A percentile compares a stretch with the other conserved stretches of the same genome.
Evolutionary conservation across 2,888 invertebrate genomes (phyloP).

Genomic region (Sphaeridia pumilis): DNA sequence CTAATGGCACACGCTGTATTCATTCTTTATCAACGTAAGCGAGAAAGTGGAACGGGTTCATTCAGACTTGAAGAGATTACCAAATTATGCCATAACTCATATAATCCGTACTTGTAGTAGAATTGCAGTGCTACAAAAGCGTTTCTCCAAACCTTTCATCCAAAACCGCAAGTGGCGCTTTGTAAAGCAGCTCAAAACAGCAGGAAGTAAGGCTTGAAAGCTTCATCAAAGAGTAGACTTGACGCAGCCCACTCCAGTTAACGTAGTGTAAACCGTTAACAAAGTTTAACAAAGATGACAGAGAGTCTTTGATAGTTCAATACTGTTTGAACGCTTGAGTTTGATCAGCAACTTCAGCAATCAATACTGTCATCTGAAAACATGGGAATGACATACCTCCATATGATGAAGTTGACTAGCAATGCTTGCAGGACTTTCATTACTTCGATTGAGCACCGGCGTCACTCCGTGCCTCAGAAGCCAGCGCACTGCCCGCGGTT

Average conservation of each 20-base stretch:
- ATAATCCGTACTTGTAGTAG: not conserved
- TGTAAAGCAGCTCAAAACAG: no score
- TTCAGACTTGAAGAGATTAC: not conserved
- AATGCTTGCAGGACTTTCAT: slow-evolving; percentile 81
- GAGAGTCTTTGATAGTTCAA: no score
- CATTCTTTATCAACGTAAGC: not conserved
- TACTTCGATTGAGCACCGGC: slow-evolving; percentile 68
- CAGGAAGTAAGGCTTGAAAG: no score
- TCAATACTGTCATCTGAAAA: not conserved
- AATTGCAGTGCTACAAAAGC: no score
- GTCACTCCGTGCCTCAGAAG: slow-evolving; percentile 69
- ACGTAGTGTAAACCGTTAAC: no score
- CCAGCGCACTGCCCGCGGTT: slow-evolving; percentile 57
- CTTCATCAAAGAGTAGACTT: no score
- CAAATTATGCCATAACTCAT: not conserved
- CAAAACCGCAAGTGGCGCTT: no score
- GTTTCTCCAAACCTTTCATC: no score
- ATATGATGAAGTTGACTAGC: slow-evolving; percentile 83
- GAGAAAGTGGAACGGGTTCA: slow-evolving; percentile 1
- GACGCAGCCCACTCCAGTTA: no score
- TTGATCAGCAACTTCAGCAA: not conserved
- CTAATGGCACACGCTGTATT: not conserved
- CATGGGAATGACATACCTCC: slow-evolving; percentile 52
- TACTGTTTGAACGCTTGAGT: not conserved
- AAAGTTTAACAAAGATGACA: no score